A percentile compares a stretch with the other conserved stretches of the same genome.
Conservation (phyloP, 2,113 vertebrate species). For the Mobula hypostoma region DNA sequence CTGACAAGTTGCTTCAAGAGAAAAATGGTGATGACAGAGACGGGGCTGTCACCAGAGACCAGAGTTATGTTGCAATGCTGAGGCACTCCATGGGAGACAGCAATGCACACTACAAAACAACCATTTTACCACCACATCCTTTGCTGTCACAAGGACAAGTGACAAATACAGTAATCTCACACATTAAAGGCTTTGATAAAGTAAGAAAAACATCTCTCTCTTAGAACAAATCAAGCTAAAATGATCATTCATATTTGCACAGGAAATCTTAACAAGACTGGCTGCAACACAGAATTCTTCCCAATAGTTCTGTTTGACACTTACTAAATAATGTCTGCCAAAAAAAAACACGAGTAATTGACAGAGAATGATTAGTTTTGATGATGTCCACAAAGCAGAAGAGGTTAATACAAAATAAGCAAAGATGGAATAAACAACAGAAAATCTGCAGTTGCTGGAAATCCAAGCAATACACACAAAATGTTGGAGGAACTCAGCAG, state of each 20-base stretch:
- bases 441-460: too few relatives aligned
- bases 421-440: neutral
- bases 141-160: neutral
- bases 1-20: neutral
- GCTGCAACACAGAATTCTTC: constrained; percentile 14
- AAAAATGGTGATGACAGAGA: neutral
- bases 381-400: constrained; percentile 30
- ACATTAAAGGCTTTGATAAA: neutral
- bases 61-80: neutral
- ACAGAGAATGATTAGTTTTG: constrained; percentile 15
- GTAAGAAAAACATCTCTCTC: constrained; percentile 10
- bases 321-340: constrained; percentile 29
- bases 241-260: constrained; percentile 23
- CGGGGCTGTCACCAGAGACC: neutral
- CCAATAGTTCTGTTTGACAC: constrained; percentile 29
- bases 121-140: neutral
- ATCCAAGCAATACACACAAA: too few relatives aligned
- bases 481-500: too few relatives aligned
- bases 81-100: neutral
- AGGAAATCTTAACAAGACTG: constrained; percentile 6
- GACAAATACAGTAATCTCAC: neutral
- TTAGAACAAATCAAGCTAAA: neutral
- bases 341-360: constrained; percentile 16
- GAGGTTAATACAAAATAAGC: constrained; percentile 12
- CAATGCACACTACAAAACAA: neutral